Evolutionary conservation across 2,797 vertebrate species (phyloP).

Genomic region (Numenius phaeopus): DNA sequence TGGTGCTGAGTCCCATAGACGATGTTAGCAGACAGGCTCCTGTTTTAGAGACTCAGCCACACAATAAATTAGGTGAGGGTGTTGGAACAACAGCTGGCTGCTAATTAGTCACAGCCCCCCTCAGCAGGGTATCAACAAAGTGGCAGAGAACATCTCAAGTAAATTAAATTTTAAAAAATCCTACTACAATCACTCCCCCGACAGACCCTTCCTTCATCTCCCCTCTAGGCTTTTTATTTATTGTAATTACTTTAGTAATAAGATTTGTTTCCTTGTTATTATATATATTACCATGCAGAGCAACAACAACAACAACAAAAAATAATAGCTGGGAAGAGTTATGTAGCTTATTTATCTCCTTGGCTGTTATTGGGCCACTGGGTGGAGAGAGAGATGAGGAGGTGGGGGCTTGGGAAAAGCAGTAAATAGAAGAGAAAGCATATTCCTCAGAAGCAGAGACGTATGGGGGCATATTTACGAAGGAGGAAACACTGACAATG

Average conservation of each 20-base stretch:
- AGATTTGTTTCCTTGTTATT: conserved; percentile 82
- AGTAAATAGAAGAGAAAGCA: conserved; percentile 76
- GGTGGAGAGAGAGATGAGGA: conserved; percentile 21
- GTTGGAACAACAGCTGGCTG: conserved; percentile 60
- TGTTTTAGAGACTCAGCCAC: conserved; percentile 26
- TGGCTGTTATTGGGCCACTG: conserved; percentile 71
- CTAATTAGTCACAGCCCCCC: conserved; percentile 75
- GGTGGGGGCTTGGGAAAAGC: conserved; percentile 47
- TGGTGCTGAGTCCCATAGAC: neutral
- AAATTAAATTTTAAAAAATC: conserved; percentile 78
- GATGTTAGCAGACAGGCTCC: conserved; percentile 22
- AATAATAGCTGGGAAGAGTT: conserved; percentile 78
- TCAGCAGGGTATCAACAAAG: conserved; percentile 41
- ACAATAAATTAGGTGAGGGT: conserved; percentile 59
- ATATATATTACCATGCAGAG: conserved; percentile 75
- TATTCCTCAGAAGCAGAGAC: conserved; percentile 68
- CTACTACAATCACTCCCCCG: conserved; percentile 70
- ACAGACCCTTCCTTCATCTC: conserved; percentile 67
- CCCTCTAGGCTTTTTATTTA: conserved; percentile 79
- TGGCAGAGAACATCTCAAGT: conserved; percentile 40
- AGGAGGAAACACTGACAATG: conserved; percentile 71
- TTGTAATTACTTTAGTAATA: conserved; percentile 83
- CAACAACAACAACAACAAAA: conserved; percentile 69
- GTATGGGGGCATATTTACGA: conserved; percentile 69
- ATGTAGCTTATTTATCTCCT: conserved; percentile 83